Base-by-base conservation (phyloP, 2,888 invertebrate genomes). In the Ecliptopera silaceata region DNA sequence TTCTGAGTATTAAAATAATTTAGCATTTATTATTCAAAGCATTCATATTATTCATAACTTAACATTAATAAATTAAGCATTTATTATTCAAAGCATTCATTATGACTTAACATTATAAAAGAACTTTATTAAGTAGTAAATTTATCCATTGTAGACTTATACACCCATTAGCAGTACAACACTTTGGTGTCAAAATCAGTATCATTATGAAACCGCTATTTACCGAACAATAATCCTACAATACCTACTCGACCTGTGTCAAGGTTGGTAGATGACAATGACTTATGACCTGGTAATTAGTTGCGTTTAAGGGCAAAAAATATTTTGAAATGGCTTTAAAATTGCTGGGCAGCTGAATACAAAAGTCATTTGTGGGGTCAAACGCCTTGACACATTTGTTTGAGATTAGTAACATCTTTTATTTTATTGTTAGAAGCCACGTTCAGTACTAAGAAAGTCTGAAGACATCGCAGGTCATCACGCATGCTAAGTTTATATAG, bases 241-340 rank as follows among this genome's bases (percentile, higher is more conserved):
- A 11, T 42, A 46, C 43, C n/a, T 26, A 55, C 56, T 54, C 61
- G 65, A 61, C 69, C 69, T 38, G 61, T 68, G 68, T 68, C 68
- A 69, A 69, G 69, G 69, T 26, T 59, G 17, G 31, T 17, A 15
- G 31, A 36, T 59, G 66, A 64, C 66, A 68, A 68, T 66, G 66
- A 68, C 63, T 65, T 48, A 43, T 57, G 55, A 56, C 59, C 58
- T 36, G 44, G 57, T 60, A 62, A 67, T 69, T 64, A 56, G 46
- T 55, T 50, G 50, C 59, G 59, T 63, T 61, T 59, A 52, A 34
- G 50, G 31, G 49, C 29, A 39, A 56, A 51, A 61, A 63, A 60
- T 52, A 20, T 43, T 20, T 8, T 26, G n/a, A 60, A 61, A 66
- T 58, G 63, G 39, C 48, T 51, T 66, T 61, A 57, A 64, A 63